Base-by-base conservation (phyloP, 2,797 vertebrate species). In the Moxostoma hubbsi region DNA sequence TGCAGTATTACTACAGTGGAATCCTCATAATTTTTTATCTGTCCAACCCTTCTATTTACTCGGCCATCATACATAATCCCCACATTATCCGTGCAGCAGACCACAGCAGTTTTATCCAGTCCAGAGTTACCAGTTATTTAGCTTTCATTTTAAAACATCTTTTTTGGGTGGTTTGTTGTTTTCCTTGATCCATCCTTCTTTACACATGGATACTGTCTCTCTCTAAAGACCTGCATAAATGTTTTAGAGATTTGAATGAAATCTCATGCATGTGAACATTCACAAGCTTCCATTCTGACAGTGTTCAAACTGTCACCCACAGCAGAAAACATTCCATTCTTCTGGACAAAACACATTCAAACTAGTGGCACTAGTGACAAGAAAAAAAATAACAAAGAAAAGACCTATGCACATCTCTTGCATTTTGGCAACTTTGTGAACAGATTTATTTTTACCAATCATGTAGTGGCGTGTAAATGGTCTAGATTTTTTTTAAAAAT, bases 261-360 rank as follows among this genome's bases (percentile, higher is more conserved):
- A 94, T 96, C 92, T 96, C 95, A 94, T 98, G 97, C 97, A 98
- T 98, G 97, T 98, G 96, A 95, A 96, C 95, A 94, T 95, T 96
- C 94, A 93, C 94, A 95, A 96, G 95, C 94, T 94, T 96, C 94
- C 95, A 96, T 96, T 93, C 95, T 85, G 94, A 95, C 92, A 93
- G 94, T 95, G 94, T 94, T 61, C 93, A 93, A 89, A 89, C 89
- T 93, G 93, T 95, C 93, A 93, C 92, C 92, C 94, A 93, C 93
- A 94, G 92, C 92, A 91, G 90, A 94, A 92, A 95, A 96, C 96
- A 97, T 98, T 98, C 96, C 96, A 95, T 93, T 93, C 93, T 94
- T 90, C 93, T 93, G 95, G 93, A 95, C 92, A 67, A 85, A 36
- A 81, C 81, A 83, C 92, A 91, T 80, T 89, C 92, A 92, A 92